These are phyloP conservation scores for Nesogale talazaci DNA, from an alignment of 2,113 vertebrate genomes.

Conservation along the genomic window DNA sequence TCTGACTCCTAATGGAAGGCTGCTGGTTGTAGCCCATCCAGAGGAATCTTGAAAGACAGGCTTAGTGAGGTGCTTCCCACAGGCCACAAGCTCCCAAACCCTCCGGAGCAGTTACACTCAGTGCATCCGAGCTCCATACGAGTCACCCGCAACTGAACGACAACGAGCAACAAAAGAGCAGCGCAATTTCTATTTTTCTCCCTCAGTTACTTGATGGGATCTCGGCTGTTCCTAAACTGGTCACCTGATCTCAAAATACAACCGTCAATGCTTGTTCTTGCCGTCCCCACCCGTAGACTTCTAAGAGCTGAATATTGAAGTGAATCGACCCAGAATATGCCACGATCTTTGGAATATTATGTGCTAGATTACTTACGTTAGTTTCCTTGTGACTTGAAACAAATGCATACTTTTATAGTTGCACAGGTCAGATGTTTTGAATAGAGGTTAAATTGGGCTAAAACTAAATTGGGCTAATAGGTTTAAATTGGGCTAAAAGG, in stretches of 20 bases:
- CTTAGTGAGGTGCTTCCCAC: neutral
- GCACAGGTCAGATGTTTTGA: neutral
- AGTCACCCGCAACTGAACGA: neutral
- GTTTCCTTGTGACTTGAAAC: conserved; percentile 16
- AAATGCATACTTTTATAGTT: neutral
- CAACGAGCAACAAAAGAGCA: neutral
- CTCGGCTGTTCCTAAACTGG: conserved; percentile 18
- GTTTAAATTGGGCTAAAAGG: neutral
- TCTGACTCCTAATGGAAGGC: neutral
- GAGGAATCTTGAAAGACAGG: neutral
- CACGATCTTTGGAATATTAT: conserved; percentile 1
- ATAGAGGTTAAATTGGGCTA: neutral
- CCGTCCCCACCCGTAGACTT: neutral
- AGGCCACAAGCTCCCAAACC: neutral
- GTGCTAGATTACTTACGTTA: neutral
- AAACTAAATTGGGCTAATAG: neutral
- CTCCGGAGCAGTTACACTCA: neutral
- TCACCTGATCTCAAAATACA: neutral
- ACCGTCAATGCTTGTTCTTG: neutral
- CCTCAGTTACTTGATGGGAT: neutral
- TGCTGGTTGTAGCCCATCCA: neutral
- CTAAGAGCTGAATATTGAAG: neutral
- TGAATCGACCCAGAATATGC: neutral
- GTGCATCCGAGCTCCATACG: neutral
- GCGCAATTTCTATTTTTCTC: conserved; percentile 6